A percentile compares a stretch with the other conserved stretches of the same genome.
Conservation (phyloP, 2,888 invertebrate species). For the Syritta pipiens region DNA sequence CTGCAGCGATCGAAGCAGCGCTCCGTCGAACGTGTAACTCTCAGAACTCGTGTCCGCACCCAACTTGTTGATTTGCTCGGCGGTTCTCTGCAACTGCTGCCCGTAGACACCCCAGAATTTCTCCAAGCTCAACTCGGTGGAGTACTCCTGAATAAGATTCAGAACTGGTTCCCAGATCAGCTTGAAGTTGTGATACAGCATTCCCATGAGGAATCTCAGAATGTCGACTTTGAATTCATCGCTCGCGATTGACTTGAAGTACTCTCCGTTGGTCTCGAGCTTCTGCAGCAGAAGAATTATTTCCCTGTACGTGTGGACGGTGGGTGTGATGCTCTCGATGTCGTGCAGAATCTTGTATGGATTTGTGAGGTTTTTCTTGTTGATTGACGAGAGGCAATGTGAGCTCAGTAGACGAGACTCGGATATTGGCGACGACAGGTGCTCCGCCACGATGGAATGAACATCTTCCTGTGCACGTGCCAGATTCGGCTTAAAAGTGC, state of each 20-base stretch:
- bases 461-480: conserved; percentile 74
- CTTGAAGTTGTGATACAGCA: conserved; percentile 92
- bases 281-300: conserved; percentile 87
- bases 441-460: conserved; percentile 81
- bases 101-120: conserved; percentile 88
- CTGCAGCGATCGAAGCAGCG: conserved; percentile 68
- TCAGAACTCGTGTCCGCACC: neutral
- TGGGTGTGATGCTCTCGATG: conserved; percentile 86
- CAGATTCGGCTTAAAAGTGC: conserved; percentile 79
- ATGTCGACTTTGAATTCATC: conserved; percentile 84
- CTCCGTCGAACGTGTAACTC: conserved; percentile 59
- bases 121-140: conserved; percentile 82
- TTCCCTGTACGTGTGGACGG: conserved; percentile 89
- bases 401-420: conserved; percentile 85
- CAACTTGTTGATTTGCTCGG: conserved; percentile 80
- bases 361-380: conserved; percentile 74
- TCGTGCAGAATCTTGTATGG: conserved; percentile 85
- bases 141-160: conserved; percentile 87
- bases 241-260: conserved; percentile 80
- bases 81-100: conserved; percentile 81
- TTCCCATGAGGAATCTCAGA: conserved; percentile 89
- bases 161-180: conserved; percentile 92
- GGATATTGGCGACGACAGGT: conserved; percentile 85
- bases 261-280: conserved; percentile 83
- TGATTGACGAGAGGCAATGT: conserved; percentile 87